Evolutionary conservation across 2,113 vertebrate species (phyloP), one percentile per base, ranked within the genome.

Genomic region (Siniperca chuatsi): DNA sequence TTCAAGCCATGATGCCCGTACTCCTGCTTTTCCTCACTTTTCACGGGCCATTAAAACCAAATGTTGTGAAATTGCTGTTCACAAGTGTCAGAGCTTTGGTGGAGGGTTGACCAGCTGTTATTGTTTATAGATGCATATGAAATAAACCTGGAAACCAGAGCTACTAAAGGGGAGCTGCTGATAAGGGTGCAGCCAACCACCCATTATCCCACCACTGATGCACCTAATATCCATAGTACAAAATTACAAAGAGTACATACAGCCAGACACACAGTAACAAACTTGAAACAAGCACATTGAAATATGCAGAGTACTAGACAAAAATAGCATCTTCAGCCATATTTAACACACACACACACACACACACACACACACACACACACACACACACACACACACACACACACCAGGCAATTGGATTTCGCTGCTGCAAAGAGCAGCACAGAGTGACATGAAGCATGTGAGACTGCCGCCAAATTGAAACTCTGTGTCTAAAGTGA

Each of bases 401-500:
- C 44, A 66, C 54, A 67, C 5, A 74, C 50, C 15, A 54, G 4
- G 57, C 86, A 60, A 87, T 79, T 68, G 70, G 79, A 83, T 90
- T 93, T 83, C 77, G 29, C 78, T 77, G 79, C 58, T 11, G 71
- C 25, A 87, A 72, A 87, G 40, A 82, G 76, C 74, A 62, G 74
- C 65, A 69, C 61, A 80, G 37, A 16, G 68, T 75, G 65, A 71
- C 81, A 81, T 35, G 71, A 68, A 75, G 54, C 82, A 77, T 86
- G 62, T 60, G 85, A 84, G 81, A 75, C 48, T 75, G 78, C 81
- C 16, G 78, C 83, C 74, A 37, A 37, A 37, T 89, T 90, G 89
- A 90, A 92, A 92, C 85, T 91, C 87, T 88, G 88, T 79, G 85
- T 85, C 90, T 87, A 93, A 92, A 94, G 86, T 90, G 83, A 95